phyloP scores from a whole-genome alignment of 2,888 invertebrate genomes.

The Griposia aprilina region DNA sequence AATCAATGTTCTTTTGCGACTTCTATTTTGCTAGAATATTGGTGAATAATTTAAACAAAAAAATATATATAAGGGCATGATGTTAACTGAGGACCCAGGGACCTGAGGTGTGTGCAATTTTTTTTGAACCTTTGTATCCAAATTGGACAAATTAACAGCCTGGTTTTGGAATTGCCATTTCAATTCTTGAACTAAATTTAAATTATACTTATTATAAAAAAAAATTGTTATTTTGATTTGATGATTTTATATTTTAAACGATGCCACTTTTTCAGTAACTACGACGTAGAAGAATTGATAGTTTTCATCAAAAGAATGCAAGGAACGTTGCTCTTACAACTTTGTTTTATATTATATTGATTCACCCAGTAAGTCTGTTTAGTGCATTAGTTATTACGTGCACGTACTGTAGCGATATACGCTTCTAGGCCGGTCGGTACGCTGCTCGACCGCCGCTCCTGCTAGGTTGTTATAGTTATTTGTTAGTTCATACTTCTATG shows the following conservation, averaged over 20 bases:
- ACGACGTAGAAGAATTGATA: too few relatives aligned
- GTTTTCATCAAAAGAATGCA: not conserved
- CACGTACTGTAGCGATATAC: slow-evolving; percentile 88
- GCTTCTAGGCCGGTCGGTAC: slow-evolving; percentile 84
- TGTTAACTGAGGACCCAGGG: not conserved
- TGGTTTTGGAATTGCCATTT: not conserved
- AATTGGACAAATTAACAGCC: not conserved
- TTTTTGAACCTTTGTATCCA: not conserved
- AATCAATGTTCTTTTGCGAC: slow-evolving; percentile 69
- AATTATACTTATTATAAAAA: not conserved
- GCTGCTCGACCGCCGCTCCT: slow-evolving; percentile 83
- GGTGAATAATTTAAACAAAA: not conserved
- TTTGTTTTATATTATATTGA: slow-evolving; percentile 54
- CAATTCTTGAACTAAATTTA: not conserved
- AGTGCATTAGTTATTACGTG: slow-evolving; percentile 80
- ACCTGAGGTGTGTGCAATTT: not conserved
- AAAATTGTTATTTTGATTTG: not conserved
- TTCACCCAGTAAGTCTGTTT: slow-evolving; percentile 65
- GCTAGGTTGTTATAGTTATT: slow-evolving; percentile 80
- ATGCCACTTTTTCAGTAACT: not conserved
- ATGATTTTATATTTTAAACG: not conserved
- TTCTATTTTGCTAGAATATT: not conserved
- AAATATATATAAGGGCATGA: not conserved
- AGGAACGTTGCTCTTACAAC: not conserved
- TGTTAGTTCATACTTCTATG: slow-evolving; percentile 65